Evolutionary conservation across 2,113 vertebrate species (phyloP).

Genomic region (Promerops cafer): DNA sequence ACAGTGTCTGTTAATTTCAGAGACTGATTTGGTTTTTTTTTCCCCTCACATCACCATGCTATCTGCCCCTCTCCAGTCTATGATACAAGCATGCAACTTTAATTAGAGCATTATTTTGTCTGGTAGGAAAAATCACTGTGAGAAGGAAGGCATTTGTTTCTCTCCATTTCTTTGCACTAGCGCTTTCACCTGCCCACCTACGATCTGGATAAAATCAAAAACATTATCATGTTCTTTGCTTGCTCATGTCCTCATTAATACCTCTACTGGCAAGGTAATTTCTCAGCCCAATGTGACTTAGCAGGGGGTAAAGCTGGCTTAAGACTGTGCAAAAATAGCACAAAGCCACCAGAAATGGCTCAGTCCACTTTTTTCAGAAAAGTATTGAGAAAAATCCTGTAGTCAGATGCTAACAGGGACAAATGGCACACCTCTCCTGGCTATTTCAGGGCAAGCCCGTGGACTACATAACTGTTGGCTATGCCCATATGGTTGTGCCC

Average conservation of each 20-base stretch:
- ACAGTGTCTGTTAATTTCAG: constrained; percentile 7
- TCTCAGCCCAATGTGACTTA: constrained; percentile 7
- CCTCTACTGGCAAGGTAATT: constrained; percentile 30
- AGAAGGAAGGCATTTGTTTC: not conserved
- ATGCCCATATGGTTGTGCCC: not conserved
- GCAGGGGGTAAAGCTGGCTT: not conserved
- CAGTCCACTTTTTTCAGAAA: not conserved
- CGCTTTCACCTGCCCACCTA: not conserved
- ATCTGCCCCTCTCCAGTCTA: not conserved
- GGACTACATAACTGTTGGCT: not conserved
- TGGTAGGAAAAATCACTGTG: not conserved
- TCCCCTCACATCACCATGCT: not conserved
- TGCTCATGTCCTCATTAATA: constrained; percentile 48
- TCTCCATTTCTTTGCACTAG: not conserved
- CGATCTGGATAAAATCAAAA: constrained; percentile 13
- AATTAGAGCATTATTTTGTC: constrained; percentile 11
- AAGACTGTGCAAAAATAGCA: not conserved
- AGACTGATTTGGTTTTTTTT: not conserved
- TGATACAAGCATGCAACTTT: not conserved
- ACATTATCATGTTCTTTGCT: not conserved
- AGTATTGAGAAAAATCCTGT: not conserved
- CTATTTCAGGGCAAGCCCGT: not conserved
- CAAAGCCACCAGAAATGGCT: not conserved
- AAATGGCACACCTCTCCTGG: not conserved
- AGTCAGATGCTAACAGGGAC: not conserved